A percentile compares a stretch with the other conserved stretches of the same genome.
Evolutionary conservation across 2,113 vertebrate genomes (phyloP).

Genomic region (Mobula birostris): DNA sequence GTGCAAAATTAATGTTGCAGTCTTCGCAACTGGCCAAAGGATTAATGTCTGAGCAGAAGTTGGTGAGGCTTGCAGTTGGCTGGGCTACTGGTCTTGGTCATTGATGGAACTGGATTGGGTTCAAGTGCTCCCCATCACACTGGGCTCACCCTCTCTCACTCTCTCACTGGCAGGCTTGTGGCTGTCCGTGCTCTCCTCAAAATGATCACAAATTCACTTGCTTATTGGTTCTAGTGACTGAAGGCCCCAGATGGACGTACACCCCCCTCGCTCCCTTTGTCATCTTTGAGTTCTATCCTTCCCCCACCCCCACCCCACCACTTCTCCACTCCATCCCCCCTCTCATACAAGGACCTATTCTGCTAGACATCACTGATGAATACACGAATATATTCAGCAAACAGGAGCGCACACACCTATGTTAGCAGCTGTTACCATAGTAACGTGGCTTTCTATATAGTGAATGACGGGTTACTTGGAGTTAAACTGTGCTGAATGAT

Average conservation of each 20-base stretch:
- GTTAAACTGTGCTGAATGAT: not conserved
- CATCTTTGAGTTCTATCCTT: not conserved
- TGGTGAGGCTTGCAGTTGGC: not conserved
- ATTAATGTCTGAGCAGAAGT: not conserved
- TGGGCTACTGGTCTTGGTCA: not conserved
- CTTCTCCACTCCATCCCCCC: not conserved
- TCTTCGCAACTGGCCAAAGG: not conserved
- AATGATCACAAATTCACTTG: constrained; percentile 42
- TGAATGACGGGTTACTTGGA: constrained; percentile 8
- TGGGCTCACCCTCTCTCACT: constrained; percentile 1
- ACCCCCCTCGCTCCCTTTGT: constrained; percentile 33
- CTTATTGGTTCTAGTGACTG: constrained; percentile 37
- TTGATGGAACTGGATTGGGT: not conserved
- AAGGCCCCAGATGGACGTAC: constrained; percentile 46
- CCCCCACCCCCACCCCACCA: constrained; percentile 40
- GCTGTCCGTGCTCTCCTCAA: constrained; percentile 36
- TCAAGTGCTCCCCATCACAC: not conserved
- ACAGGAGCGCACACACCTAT: not conserved
- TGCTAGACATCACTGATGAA: not conserved
- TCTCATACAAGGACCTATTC: not conserved
- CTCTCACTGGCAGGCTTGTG: constrained; percentile 19
- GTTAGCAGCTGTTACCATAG: not conserved
- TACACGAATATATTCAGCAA: not conserved
- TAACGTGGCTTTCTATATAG: not conserved
- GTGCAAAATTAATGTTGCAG: not conserved